Evolutionary conservation across 2,888 invertebrate species (phyloP), one percentile per base, ranked within the genome.

Genomic region (Eupeodes luniger): DNA sequence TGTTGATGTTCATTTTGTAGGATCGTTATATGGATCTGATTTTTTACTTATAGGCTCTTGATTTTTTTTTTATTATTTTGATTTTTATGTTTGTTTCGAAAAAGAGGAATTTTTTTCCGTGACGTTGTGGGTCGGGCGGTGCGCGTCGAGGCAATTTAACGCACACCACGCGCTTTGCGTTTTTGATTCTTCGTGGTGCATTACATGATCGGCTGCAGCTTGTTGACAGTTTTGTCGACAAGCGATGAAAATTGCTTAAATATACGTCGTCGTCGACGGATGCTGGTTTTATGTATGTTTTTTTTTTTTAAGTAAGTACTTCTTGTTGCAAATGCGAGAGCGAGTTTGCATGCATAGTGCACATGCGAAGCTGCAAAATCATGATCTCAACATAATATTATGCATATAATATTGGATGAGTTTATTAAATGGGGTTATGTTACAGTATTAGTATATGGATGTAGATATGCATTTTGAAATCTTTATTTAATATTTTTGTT

Each of bases 201-300:
- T 88, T 85, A 85, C 88, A 85, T 85, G 88, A 88, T 88, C 78
- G 77, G 88, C 57, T 88, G 88, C 84, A 69, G 76, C 81, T 92
- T 92, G 93, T 92, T 93, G 93, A 93, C 93, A 93, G 93, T 92
- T 93, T 93, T 93, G 93, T 93, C 93, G 93, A 93, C 93, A 93
- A 93, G 93, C 93, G 93, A 92, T 93, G 92, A 92, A 93, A 93
- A 93, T 93, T 93, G 92, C 93, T 93, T 93, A 92, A 93, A 92
- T 89, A 72, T 69, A 89, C 89, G 64, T 85, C 69, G 40, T 40
- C 40, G 40, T 40, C 40, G 75, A 72, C 59, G 70, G 47, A 64
- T 59, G 77, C 57, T 44, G 55, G 2, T 53, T 81, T 79, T 16
- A 12, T 70, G 40, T 67, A 16, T 47, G 59, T n/a, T 12, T 67